A percentile compares a stretch with the other conserved stretches of the same genome.
phyloP scores from a whole-genome alignment of 2,888 invertebrate species.

The Caenorhabditis sp. region DNA sequence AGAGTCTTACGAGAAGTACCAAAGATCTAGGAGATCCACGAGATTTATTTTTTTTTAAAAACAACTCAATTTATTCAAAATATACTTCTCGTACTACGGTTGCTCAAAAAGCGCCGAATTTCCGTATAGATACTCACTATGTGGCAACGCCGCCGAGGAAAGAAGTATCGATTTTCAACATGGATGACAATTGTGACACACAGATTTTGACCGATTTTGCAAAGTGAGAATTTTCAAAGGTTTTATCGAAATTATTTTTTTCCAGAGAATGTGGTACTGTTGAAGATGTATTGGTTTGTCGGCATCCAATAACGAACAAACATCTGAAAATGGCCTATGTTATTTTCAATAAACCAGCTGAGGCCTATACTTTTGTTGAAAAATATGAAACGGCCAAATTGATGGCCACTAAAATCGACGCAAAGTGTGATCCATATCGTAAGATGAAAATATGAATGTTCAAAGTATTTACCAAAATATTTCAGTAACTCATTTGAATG shows the following conservation, averaged over 20 bases:
- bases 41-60: neutral
- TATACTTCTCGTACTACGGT: neutral
- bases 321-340: slow-evolving; percentile 39
- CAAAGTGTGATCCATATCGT: slow-evolving; percentile 28
- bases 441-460: slow-evolving; percentile 6
- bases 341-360: slow-evolving; percentile 11
- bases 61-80: neutral
- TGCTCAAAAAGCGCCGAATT: neutral
- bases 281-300: slow-evolving; percentile 21
- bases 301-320: slow-evolving; percentile 20
- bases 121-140: neutral
- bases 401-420: slow-evolving; percentile 11
- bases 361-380: slow-evolving; percentile 14
- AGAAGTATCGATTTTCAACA: slow-evolving; percentile 23
- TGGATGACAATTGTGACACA: slow-evolving; percentile 33
- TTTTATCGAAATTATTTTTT: neutral
- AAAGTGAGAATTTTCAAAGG: slow-evolving; percentile 1
- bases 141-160: neutral
- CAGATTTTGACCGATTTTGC: slow-evolving; percentile 23
- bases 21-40: neutral
- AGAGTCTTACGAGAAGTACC: neutral
- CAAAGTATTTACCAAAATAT: no score
- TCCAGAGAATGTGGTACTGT: slow-evolving; percentile 25
- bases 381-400: slow-evolving; percentile 14
- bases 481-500: neutral